Evolutionary conservation across 2,888 invertebrate genomes (phyloP).

Genomic region (Epinotia demarniana): DNA sequence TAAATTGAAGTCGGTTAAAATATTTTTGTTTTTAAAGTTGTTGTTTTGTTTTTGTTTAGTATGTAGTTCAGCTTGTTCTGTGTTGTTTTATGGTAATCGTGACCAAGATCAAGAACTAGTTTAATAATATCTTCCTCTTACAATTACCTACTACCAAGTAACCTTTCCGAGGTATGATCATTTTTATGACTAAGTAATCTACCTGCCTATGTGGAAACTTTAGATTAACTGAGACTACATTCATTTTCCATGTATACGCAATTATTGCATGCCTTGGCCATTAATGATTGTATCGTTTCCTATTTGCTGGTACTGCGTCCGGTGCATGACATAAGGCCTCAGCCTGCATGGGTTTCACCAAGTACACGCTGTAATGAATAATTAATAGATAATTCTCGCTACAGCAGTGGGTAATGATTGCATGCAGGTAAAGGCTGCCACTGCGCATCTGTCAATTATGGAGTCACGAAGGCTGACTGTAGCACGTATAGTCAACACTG

Average conservation of each 20-base stretch:
- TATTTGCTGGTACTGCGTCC: conserved; percentile 53
- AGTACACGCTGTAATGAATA: conserved; percentile 54
- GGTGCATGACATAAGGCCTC: conserved; percentile 37
- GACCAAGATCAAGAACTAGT: neutral
- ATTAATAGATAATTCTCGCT: conserved; percentile 50
- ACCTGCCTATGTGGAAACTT: conserved; percentile 14
- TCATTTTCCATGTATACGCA: conserved; percentile 60
- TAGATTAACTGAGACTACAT: conserved; percentile 47
- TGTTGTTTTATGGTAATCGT: neutral
- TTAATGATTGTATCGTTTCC: conserved; percentile 48
- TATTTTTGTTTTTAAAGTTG: no score
- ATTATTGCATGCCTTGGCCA: conserved; percentile 50
- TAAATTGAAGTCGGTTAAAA: no score
- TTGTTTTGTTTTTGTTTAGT: no score
- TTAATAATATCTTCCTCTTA: conserved; percentile 4
- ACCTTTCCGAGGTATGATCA: conserved; percentile 4
- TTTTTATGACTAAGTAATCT: conserved; percentile 34
- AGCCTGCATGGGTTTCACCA: conserved; percentile 48
- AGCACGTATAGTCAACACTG: conserved; percentile 50
- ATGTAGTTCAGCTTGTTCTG: neutral
- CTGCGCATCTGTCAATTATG: conserved; percentile 56
- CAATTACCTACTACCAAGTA: conserved; percentile 5
- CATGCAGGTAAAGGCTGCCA: conserved; percentile 57
- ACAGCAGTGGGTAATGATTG: conserved; percentile 54
- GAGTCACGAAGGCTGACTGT: conserved; percentile 59